phyloP scores from a whole-genome alignment of 2,113 vertebrate species.

The Cavia porcellus region DNA sequence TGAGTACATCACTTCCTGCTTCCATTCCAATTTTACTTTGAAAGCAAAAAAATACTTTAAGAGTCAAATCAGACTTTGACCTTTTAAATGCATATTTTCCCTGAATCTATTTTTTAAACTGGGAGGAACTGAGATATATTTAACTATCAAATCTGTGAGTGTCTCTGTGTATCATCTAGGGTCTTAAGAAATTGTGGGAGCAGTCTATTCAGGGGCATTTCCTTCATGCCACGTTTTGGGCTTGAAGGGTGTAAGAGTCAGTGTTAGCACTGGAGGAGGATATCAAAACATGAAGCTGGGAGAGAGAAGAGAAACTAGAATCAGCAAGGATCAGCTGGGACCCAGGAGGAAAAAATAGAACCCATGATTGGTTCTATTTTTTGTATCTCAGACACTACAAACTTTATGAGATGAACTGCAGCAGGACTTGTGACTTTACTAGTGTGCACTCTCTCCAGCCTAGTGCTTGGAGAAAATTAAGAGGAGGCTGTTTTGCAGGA shows the following conservation, averaged over 20 bases:
- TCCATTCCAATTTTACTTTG: background rate
- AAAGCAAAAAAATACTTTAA: background rate
- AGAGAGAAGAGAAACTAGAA: background rate
- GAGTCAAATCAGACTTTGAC: background rate
- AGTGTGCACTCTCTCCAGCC: background rate
- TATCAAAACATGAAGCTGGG: background rate
- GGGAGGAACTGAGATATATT: background rate
- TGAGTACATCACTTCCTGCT: background rate
- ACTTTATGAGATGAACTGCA: background rate
- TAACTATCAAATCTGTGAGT: background rate
- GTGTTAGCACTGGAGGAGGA: background rate
- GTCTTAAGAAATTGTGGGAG: background rate
- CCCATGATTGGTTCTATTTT: too few species aligned
- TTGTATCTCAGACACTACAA: background rate
- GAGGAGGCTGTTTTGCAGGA: background rate
- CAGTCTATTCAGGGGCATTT: background rate
- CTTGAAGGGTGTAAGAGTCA: background rate
- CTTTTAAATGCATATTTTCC: background rate
- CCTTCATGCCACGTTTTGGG: background rate
- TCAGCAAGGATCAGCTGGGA: background rate
- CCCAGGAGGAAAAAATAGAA: background rate
- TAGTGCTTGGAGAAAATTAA: background rate
- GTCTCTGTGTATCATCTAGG: background rate
- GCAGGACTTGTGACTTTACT: background rate
- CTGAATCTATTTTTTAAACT: conserved; percentile 3